Base-by-base conservation (phyloP, 2,797 vertebrate species). In the Acanthornis magna region DNA sequence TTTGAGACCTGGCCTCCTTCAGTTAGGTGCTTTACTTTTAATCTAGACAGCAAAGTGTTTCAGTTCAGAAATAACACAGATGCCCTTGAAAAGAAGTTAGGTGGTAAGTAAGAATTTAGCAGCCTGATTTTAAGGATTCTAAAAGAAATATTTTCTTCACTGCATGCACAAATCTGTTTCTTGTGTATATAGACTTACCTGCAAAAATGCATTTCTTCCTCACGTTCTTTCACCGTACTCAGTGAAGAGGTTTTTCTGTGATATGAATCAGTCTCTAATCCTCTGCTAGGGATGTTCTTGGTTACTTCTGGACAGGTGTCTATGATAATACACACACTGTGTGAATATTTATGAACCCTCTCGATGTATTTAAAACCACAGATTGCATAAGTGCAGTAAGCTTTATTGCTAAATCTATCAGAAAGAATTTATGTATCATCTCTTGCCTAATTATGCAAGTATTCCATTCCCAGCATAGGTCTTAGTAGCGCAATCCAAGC, bases 161-260 rank as follows among this genome's bases (percentile, higher is more conserved):
- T 68, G 47, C 32, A 75, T 4, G 23, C 19, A 32, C 16, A 79
- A 26, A 88, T 50, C 8, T 4, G 3, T 75, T 87, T 60, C 20
- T 61, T 45, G 10, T 38, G 3, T 53, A 57, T 30, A 20, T 5
- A 57, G 53, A 77, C 82, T 81, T 93, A 98, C 98, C 97, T 97
- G 72, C 61, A 66, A 94, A 97, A 94, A 82, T 73, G 72, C 36
- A 60, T 76, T 60, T 89, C 50, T 75, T 91, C 91, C 20, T 96
- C 84, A 79, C 88, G 94, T 53, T 96, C 78, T 91, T 91, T 94
- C 75, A 91, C 71, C 38, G 89, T 17, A 17, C 88, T 91, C 61
- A 72, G 55, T 29, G 93, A n/a, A 68, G 71, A 71, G 16, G 26
- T 50, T 95, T 75, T 70, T 85, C 80, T 53, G 10, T 2, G 9